These are phyloP conservation scores for Macrotis lagotis DNA, from an alignment of 2,113 vertebrate genomes.

Conservation along the genomic window DNA sequence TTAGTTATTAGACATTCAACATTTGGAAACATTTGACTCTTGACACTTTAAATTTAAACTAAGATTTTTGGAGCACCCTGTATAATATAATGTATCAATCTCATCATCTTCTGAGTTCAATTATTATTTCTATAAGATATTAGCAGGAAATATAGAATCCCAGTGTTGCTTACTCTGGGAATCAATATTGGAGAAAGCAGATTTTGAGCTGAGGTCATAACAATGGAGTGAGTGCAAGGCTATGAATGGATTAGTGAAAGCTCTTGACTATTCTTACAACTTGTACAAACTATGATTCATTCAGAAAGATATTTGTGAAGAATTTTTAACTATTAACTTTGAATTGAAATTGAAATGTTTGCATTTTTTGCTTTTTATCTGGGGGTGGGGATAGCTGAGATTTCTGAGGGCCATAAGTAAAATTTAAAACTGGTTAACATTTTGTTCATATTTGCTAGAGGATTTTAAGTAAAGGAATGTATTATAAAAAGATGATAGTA, in stretches of 20 bases:
- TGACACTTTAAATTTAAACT: not conserved
- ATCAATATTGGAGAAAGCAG: not conserved
- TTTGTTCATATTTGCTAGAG: not conserved
- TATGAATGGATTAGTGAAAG: not conserved
- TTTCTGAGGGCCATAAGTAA: not conserved
- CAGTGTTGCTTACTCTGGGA: not conserved
- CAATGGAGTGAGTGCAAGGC: not conserved
- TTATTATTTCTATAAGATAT: not conserved
- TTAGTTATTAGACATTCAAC: not conserved
- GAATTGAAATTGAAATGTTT: too few relatives aligned
- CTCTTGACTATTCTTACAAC: not conserved
- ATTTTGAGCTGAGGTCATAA: not conserved
- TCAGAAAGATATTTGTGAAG: not conserved
- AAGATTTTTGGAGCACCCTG: not conserved
- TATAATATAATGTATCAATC: not conserved
- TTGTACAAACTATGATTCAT: not conserved
- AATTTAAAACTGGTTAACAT: not conserved
- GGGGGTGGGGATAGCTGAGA: not conserved
- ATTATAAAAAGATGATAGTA: not conserved
- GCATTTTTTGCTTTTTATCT: too few relatives aligned
- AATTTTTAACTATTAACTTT: not conserved
- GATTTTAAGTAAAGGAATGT: not conserved
- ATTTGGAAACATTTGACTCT: not conserved
- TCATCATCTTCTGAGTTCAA: not conserved
- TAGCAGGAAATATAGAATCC: not conserved